phyloP scores from a whole-genome alignment of 1,140 invertebrate species.

The Odontomachus brunneus region DNA sequence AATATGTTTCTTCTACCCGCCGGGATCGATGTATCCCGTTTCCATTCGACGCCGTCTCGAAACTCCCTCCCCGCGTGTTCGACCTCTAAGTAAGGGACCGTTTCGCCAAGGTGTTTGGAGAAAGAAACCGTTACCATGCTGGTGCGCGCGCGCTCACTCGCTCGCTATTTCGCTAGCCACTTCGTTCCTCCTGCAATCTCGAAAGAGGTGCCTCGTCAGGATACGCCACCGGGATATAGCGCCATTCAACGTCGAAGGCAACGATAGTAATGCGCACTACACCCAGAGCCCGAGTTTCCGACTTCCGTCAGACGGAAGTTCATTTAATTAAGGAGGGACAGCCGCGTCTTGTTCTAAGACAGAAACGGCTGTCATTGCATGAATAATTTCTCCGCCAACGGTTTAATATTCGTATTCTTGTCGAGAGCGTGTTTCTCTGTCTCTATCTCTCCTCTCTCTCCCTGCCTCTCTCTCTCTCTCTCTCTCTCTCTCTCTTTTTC shows the following conservation, averaged over 20 bases:
- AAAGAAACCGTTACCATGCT: conserved; percentile 36
- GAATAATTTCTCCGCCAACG: conserved; percentile 35
- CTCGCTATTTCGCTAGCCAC: conserved; percentile 44
- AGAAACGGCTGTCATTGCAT: conserved; percentile 41
- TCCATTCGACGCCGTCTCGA: background rate
- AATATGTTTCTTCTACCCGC: conserved; percentile 28
- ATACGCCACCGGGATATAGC: conserved; percentile 16
- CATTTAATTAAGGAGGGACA: conserved; percentile 54
- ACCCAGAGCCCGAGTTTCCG: conserved; percentile 45
- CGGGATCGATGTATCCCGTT: conserved; percentile 39
- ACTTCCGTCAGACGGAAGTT: conserved; percentile 44
- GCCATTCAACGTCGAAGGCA: conserved; percentile 29
- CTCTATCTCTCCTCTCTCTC: too few species aligned
- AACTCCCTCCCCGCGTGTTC: conserved; percentile 19
- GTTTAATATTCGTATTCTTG: conserved; percentile 47
- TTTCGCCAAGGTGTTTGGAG: conserved; percentile 36
- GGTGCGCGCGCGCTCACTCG: too few species aligned
- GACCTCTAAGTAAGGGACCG: conserved; percentile 43
- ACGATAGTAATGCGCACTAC: conserved; percentile 38
- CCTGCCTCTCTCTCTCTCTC: too few species aligned
- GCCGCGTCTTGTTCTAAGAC: conserved; percentile 8
- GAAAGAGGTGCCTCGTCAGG: conserved; percentile 11
- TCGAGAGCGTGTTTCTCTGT: background rate
- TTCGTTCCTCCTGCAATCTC: conserved; percentile 49
- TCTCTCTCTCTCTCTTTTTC: too few species aligned